Evolutionary conservation across 1,140 invertebrate species (phyloP).

Genomic region (Oscheius sp.): DNA sequence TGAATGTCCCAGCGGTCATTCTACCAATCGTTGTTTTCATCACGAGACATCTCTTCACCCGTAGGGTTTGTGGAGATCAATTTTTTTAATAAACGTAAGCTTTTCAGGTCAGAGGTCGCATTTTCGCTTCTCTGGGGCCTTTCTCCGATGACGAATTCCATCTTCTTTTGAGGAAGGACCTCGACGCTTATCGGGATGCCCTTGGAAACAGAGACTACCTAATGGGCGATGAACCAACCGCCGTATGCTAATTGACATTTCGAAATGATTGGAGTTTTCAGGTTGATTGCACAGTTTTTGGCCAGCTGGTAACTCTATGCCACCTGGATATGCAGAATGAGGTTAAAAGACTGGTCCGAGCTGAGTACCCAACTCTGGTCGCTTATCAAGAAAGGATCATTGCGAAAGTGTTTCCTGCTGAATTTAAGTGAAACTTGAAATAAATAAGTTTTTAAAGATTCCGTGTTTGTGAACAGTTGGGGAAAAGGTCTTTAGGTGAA

Average conservation of each 20-base stretch:
- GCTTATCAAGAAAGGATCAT: background rate
- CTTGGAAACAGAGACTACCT: slow-evolving; percentile 55
- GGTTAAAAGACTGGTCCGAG: background rate
- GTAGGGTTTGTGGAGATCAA: background rate
- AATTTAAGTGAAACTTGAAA: no score
- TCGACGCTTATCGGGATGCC: slow-evolving; percentile 44
- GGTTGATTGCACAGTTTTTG: slow-evolving; percentile 52
- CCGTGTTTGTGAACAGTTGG: no score
- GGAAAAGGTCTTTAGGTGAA: no score
- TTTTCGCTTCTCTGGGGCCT: background rate
- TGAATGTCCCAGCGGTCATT: no score
- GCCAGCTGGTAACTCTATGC: slow-evolving; percentile 45
- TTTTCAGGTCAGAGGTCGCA: background rate
- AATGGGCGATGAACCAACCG: slow-evolving; percentile 47
- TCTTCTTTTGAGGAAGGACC: slow-evolving; percentile 42
- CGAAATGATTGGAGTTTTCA: slow-evolving; percentile 30
- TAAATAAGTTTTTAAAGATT: no score
- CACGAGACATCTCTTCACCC: background rate
- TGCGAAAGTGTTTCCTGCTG: background rate
- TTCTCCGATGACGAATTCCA: slow-evolving; percentile 44
- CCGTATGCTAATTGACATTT: slow-evolving; percentile 20
- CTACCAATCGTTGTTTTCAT: no score
- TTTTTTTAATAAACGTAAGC: no score
- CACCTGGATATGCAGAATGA: slow-evolving; percentile 13
- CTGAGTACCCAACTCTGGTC: background rate